Base-by-base conservation (phyloP, 2,113 vertebrate species). In the Oryzias curvinotus region DNA sequence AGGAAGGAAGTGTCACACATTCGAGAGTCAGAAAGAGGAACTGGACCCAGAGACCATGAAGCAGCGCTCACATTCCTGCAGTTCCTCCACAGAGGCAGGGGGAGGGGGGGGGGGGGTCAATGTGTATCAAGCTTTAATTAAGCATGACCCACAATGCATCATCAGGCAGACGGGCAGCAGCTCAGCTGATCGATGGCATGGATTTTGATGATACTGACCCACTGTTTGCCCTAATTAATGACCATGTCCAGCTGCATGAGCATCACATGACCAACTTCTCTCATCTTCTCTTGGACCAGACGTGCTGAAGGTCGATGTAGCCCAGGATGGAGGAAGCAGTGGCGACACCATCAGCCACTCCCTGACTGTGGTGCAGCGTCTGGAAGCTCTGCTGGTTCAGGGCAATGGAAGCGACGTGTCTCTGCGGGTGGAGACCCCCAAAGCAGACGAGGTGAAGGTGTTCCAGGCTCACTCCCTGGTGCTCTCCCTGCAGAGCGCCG, bases 391-490 rank as follows among this genome's bases (percentile, higher is more conserved):
- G 77, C 87, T 98, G 61, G 52, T 87, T 14, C 91, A 93, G 0
- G 93, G 95, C 14, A 96, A 97, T 0, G 83, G 90, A 82, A 98
- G 95, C 0, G 95, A 98, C 17, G 87, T 94, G 53, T 85, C 91
- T 0, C 88, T 98, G 61, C 83, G 94, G 46, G 93, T 98, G 65
- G 95, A 92, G 87, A 93, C 95, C 0, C 72, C 73, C 0, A 82
- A 86, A 43, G 91, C 93, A 0, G 94, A 95, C 0, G 95, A 98
- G 86, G 93, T 97, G 72, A 96, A 95, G 52, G 89, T 95, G 85
- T 93, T 97, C 84, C 93, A 94, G 71, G 86, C 88, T 14, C 92
- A 98, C 84, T 83, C 94, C 45, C 87, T 98, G 90, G 90, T 98
- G 57, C 93, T 98, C 26, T 85, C 90, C 19, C 91, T 98, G 77